Percentiles rank a stretch among this genome's conserved stretches.
phyloP scores from a whole-genome alignment of 2,797 vertebrate species.

The Labeo calbasu region DNA sequence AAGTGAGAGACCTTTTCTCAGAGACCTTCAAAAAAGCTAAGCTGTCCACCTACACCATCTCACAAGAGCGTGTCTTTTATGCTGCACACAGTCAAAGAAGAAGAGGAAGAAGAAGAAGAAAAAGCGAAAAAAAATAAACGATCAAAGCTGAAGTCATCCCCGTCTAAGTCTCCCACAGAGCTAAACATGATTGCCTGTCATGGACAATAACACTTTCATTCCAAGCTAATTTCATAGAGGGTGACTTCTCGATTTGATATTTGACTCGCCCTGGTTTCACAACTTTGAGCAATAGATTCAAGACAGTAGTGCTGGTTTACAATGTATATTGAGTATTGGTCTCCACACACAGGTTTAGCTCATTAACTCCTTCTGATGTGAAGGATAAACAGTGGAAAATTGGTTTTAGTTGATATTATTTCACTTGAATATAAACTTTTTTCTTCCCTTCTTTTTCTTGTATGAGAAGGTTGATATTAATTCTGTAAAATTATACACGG shows the following conservation, averaged over 20 bases:
- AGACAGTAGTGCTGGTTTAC: constrained; percentile 30
- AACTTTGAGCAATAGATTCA: constrained; percentile 43
- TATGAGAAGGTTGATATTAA: constrained; percentile 19
- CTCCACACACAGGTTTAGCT: constrained; percentile 31
- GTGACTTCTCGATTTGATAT: constrained; percentile 56
- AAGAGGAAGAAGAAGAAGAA: constrained; percentile 29
- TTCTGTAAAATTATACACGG: constrained; percentile 25
- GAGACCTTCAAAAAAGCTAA: constrained; percentile 44
- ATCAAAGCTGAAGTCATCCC: constrained; percentile 43
- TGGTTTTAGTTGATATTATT: constrained; percentile 19
- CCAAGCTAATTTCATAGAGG: constrained; percentile 62
- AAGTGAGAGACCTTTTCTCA: constrained; percentile 38
- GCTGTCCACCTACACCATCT: constrained; percentile 40
- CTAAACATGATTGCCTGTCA: constrained; percentile 59
- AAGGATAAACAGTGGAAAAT: constrained; percentile 15
- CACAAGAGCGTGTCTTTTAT: constrained; percentile 26
- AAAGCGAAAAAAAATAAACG: constrained; percentile 15
- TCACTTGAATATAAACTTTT: not conserved
- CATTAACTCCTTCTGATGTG: constrained; percentile 30
- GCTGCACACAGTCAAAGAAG: constrained; percentile 30
- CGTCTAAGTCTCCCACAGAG: constrained; percentile 54
- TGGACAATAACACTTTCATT: constrained; percentile 62
- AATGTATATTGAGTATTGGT: constrained; percentile 33
- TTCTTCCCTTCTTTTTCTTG: not conserved
- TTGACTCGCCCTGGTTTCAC: constrained; percentile 49